Evolutionary conservation across 2,797 vertebrate species (phyloP), one percentile per base, ranked within the genome.

Genomic region (Anabas testudineus): DNA sequence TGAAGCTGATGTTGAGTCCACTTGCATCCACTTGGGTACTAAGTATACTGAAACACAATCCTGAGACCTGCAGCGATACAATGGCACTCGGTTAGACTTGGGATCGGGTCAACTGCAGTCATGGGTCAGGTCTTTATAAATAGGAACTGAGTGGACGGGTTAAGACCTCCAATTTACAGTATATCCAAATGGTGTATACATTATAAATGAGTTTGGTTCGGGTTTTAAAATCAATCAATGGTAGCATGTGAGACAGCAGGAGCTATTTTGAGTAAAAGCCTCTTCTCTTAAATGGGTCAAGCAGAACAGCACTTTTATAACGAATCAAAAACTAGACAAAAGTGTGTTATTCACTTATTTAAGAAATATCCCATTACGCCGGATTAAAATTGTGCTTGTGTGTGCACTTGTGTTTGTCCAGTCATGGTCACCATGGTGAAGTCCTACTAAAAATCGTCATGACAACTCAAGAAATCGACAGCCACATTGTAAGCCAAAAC

Each of bases 341-440:
- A 76, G 48, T 66, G 61, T 86, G 69, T 63, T 60, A 79, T 76
- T 78, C 37, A 42, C 26, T 72, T 59, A 76, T 81, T 84, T 73
- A 62, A 52, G 49, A 82, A 65, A 72, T 74, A 74, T 80, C 78
- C 55, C 7, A 39, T 55, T 64, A 51, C 62, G 64, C 42, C 58
- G 34, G 15, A 81, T 80, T 66, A 48, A 58, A 84, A 80, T 34
- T 72, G 62, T 75, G 48, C 43, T 65, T 69, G 21, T 76, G 43
- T 70, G 26, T 65, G 47, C 28, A 28, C 14, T 39, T 61, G 48
- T 71, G 59, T 76, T 48, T 81, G 71, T 85, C 86, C 75, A 81
- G 82, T 91, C 87, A 89, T 88, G 80, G 89, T 94, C 91, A 85
- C 93, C 92, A 93, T 94, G 93, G 94, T 92, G 91, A 94, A 92